Base-by-base conservation (phyloP, 1,140 invertebrate genomes). In the Chironomus tepperi region DNA sequence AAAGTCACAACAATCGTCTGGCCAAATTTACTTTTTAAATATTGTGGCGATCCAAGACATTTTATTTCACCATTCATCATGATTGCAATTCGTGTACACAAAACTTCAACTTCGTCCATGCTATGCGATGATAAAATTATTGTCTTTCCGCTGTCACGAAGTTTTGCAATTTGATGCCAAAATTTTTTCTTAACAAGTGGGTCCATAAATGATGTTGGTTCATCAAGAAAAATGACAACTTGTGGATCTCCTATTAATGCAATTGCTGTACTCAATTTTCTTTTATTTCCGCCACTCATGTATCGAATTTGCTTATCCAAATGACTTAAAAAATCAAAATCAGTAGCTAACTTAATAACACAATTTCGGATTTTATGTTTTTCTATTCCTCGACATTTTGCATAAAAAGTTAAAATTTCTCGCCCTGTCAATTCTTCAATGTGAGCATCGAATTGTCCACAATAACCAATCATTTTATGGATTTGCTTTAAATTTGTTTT, bases 251-350 rank as follows among this genome's bases (percentile, higher is more conserved):
- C 95, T 47, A 98, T 87, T 42, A 98, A 82, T 7, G 97, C 93
- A 73, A 99, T 89, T 0, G 96, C 96, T 57, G 96, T 95, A 77
- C 93, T 97, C 24, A 99, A 83, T 82, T 98, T 98, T 64, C 97
- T 87, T 81, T 97, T 98, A 77, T 98, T 99, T 0, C 97, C 97
- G 10, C 95, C 95, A 79, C 94, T 96, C 78, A 90, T 92, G 81
- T 83, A 86, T 76, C 82, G 82, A 24, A 88, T 85, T 80, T 84
- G 77, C 73, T 86, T 85, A 72, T 86, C 79, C 1, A 86, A 75
- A 78, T 85, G 84, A 74, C 80, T 78, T 43, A 75, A 76, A 74
- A 85, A 85, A 75, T 84, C 82, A 77, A 85, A 83, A 9, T 83
- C 80, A 12, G 74, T 79, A 6, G 84, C 81, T 73, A 85, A 74